phyloP scores from a whole-genome alignment of 2,113 vertebrate genomes.

The Xyliphius kryptos region DNA sequence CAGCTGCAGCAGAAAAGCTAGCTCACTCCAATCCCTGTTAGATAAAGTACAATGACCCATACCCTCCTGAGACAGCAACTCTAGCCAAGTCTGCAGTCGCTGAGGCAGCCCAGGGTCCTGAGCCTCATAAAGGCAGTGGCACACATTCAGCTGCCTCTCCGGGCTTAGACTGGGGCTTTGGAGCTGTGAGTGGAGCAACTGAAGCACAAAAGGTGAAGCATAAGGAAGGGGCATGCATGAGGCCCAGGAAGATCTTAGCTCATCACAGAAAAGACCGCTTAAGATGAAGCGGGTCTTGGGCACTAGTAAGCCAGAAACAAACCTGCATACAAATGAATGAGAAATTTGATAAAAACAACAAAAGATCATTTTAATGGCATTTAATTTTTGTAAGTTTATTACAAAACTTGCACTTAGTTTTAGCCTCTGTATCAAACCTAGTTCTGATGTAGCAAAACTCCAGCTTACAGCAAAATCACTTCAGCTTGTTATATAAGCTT shows the following conservation, averaged over 20 bases:
- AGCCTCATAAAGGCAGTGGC: constrained; percentile 51
- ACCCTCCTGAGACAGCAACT: constrained; percentile 32
- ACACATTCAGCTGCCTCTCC: constrained; percentile 46
- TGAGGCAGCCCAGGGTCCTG: constrained; percentile 38
- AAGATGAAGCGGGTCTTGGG: constrained; percentile 43
- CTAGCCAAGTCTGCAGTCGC: constrained; percentile 39
- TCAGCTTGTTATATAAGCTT: too few species aligned
- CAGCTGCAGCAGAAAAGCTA: constrained; percentile 49
- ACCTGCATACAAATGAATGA: constrained; percentile 28
- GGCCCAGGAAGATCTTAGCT: neutral
- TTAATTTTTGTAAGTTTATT: too few species aligned
- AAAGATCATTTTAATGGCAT: too few species aligned
- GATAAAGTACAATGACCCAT: neutral
- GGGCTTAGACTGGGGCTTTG: constrained; percentile 29
- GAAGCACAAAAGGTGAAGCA: constrained; percentile 32
- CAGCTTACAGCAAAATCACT: too few species aligned
- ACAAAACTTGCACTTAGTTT: too few species aligned
- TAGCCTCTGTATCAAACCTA: too few species aligned
- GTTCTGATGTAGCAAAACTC: too few species aligned
- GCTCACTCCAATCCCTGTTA: constrained; percentile 47
- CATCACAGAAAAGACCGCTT: constrained; percentile 39
- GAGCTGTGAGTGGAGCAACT: constrained; percentile 44
- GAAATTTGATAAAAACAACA: too few species aligned
- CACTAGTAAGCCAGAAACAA: constrained; percentile 47
- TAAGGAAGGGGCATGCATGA: constrained; percentile 3